Base-by-base conservation (phyloP, 2,113 vertebrate genomes). In the Protobothrops flavoviridis region DNA sequence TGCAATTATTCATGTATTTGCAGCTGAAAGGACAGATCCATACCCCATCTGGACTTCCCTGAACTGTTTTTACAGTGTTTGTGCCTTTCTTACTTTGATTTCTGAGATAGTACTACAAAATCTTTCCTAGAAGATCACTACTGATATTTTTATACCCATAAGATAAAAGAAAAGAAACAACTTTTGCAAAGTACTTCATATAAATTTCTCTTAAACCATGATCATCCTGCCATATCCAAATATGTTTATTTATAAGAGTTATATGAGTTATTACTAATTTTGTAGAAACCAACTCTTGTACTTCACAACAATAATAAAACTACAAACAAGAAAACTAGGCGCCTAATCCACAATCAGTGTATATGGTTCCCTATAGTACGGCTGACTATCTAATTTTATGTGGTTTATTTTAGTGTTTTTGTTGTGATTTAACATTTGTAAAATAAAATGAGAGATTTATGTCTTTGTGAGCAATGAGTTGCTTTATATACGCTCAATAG, bases 21-120 rank as follows among this genome's bases (percentile, higher is more conserved):
- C 53, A 17, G 53, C 15, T 55, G 53, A 15, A 55, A 55, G 53
- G 53, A 55, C 53, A 55, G 53, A 55, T 55, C 53, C 13, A 55
- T 15, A 55, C 13, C 3, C 53, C 4, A 55, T 55, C 53, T 55
- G 17, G 13, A 55, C 53, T 55, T 55, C 53, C 53, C 53, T 55
- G 53, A 55, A 55, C 93, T 94, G 69, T 90, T 20, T 50, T 81
- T 57, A 55, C 17, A 94, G 91, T 0, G 24, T 13, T 17, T 24
- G 0, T 85, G 0, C 0, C 90, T 96, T 95, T 87, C 94, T 90
- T 91, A 91, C 94, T 95, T 95, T 56, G 33, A 92, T 95, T 95
- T 94, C 91, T 57, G 93, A 94, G 95, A 88, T 64, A 87, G 56
- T 43, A 93, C 61, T 81, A 43, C 48, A 93, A 95, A 95, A 94